Evolutionary conservation across 2,113 vertebrate genomes (phyloP).

Genomic region (Australoheros scitulus): DNA sequence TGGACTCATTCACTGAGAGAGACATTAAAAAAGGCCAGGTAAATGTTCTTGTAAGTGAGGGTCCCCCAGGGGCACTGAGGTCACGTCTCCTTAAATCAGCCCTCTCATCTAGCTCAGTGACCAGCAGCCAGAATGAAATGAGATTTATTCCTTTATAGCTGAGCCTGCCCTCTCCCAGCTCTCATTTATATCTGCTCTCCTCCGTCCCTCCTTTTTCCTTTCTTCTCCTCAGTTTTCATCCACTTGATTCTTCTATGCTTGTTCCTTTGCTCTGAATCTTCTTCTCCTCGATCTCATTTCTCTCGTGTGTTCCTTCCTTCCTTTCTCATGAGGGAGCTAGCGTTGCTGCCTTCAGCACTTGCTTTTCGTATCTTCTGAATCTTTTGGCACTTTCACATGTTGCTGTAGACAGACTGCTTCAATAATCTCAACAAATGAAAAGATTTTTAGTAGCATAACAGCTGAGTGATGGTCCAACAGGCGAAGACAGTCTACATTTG

Average conservation of each 20-base stretch:
- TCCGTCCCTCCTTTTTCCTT: neutral
- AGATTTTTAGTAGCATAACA: neutral
- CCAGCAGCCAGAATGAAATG: slow-evolving; percentile 31
- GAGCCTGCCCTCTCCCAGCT: neutral
- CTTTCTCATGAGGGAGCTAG: neutral
- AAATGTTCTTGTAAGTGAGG: slow-evolving; percentile 18
- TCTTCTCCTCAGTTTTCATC: neutral
- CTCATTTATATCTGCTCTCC: neutral
- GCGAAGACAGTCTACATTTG: neutral
- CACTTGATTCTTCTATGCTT: neutral
- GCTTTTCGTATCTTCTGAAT: neutral
- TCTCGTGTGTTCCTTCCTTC: neutral
- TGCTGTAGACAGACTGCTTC: neutral
- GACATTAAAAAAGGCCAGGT: neutral
- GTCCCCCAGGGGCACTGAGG: slow-evolving; percentile 12
- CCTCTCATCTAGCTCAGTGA: slow-evolving; percentile 38
- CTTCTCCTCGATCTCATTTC: neutral
- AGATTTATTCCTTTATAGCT: slow-evolving; percentile 41
- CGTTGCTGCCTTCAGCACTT: neutral
- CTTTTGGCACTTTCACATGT: neutral
- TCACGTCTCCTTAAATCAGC: slow-evolving; percentile 48
- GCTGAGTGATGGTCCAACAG: neutral
- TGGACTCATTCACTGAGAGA: neutral
- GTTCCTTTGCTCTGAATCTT: neutral
- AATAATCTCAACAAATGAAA: neutral